These are phyloP conservation scores for Mormyrus lacerda DNA, from an alignment of 2,113 vertebrate species.

Conservation along the genomic window DNA sequence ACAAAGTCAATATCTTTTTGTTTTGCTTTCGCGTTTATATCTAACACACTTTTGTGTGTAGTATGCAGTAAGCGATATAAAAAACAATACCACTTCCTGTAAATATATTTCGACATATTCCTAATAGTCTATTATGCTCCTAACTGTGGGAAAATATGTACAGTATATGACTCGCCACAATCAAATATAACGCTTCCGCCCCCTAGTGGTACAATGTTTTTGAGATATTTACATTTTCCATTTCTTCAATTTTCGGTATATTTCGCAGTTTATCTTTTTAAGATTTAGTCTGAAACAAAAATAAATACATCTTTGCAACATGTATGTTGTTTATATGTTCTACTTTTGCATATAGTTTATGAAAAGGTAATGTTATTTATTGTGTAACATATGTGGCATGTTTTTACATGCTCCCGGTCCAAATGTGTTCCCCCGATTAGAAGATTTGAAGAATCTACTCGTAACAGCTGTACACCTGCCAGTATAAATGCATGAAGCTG, in stretches of 20 bases:
- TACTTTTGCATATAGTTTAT: neutral
- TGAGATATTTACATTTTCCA: neutral
- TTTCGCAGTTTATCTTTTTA: neutral
- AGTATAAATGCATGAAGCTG: neutral
- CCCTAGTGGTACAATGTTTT: neutral
- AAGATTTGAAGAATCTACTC: neutral
- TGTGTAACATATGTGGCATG: neutral
- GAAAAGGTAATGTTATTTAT: neutral
- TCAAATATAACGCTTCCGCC: neutral
- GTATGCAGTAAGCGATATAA: neutral
- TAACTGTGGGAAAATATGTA: neutral
- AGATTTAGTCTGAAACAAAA: neutral
- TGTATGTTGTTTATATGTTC: neutral
- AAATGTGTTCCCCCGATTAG: neutral
- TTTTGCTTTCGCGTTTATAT: neutral
- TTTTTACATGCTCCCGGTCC: neutral
- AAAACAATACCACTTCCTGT: neutral
- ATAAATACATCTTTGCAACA: neutral
- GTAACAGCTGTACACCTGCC: neutral
- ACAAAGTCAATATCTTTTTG: neutral
- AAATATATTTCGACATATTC: neutral
- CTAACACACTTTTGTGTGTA: neutral
- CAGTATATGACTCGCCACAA: neutral
- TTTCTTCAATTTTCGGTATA: neutral
- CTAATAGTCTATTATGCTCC: neutral